Percentiles rank a stretch among this genome's conserved stretches.
Conservation (phyloP, 2,797 vertebrate genomes). For the Allobates femoralis region DNA sequence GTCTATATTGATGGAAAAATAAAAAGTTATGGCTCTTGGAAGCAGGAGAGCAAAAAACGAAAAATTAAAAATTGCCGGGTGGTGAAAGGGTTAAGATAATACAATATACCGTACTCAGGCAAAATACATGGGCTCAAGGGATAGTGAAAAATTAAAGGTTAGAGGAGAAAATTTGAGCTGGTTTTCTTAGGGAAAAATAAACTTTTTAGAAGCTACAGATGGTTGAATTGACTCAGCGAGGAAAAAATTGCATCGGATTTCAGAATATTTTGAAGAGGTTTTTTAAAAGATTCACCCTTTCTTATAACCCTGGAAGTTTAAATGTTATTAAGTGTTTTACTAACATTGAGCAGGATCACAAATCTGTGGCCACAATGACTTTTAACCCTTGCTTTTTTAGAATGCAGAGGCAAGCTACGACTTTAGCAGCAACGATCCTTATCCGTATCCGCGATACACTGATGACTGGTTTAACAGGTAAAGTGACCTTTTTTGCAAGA, state of each 20-base stretch:
- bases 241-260: neutral
- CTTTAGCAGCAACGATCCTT: constrained; percentile 99
- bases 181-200: too few species aligned
- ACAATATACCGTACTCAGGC: too few species aligned
- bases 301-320: neutral
- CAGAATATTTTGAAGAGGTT: neutral
- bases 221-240: too few species aligned
- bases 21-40: too few species aligned
- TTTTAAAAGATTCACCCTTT: neutral
- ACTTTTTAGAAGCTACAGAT: too few species aligned
- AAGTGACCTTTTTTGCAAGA: constrained; percentile 50
- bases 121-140: too few species aligned
- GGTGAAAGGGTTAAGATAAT: too few species aligned
- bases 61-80: too few species aligned
- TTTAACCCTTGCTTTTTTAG: constrained; percentile 79
- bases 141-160: too few species aligned
- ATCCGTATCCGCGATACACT: constrained; percentile 95
- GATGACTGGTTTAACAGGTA: constrained; percentile 99
- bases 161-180: too few species aligned
- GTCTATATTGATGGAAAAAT: too few species aligned
- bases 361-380: neutral
- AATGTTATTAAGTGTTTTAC: neutral
- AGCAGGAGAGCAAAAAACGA: too few species aligned
- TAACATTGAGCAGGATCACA: neutral
- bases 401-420: constrained; percentile 98